Base-by-base conservation (phyloP, 2,888 invertebrate genomes). In the Perizoma affinitatum region DNA sequence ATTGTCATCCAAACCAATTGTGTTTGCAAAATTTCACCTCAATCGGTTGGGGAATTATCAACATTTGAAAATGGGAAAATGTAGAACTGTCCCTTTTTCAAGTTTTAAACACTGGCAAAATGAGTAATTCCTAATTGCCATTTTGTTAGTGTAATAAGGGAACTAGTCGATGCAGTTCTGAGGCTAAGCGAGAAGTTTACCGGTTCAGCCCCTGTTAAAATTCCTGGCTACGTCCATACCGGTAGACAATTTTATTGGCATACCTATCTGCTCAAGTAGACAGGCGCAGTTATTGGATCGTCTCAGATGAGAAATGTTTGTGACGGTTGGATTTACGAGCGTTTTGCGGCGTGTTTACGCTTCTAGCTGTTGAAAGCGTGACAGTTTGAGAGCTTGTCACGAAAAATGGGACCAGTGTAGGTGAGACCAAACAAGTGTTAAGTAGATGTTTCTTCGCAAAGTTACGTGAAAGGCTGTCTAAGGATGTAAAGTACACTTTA, bases 171-270 rank as follows among this genome's bases (percentile, higher is more conserved):
- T 22, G 22, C 22, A 22, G 22, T 22, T 22, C 22, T 22, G 1
- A 22, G 1, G 22, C 22, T 22, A 22, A 22, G 22, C 22, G 22
- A 22, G 22, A 22, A 2, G 22, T 22, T 22, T 22, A 22, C n/a
- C n/a, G n/a, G n/a, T n/a, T n/a, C n/a, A n/a, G 3, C 22, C 22
- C 22, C 22, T 22, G 22, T 22, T 22, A 22, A 22, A 22, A 22
- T 22, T 22, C 22, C 22, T 22, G 22, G 22, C 22, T 22, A 22
- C 22, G 22, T 22, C 22, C 22, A 38, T 44, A 44, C 64, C 48
- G 22, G 65, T 56, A 63, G 49, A 59, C 47, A 36, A 46, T 59
- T 58, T 56, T 52, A 61, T 57, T 45, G 49, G 50, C 61, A 56
- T 44, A 44, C 33, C 44, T 38, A 53, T 49, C 49, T 57, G 61